These are phyloP conservation scores for Sebastes kiyomatsui DNA, from an alignment of 2,797 vertebrate genomes.

Conservation along the genomic window DNA sequence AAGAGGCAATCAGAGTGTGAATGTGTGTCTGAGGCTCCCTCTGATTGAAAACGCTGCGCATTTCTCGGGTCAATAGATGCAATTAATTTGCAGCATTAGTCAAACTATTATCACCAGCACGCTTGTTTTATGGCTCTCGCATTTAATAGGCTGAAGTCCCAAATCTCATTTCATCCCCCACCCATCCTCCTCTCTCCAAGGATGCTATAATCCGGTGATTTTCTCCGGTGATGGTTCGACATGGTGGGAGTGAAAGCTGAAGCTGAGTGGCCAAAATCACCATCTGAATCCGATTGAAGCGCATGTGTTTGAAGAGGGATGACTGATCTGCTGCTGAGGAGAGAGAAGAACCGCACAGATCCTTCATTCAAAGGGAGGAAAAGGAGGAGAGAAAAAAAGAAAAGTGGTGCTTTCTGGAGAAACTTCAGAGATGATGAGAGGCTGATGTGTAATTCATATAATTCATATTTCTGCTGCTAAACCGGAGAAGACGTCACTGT, in stretches of 20 bases:
- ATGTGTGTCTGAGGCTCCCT: slow-evolving; percentile 10
- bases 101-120: slow-evolving; percentile 11
- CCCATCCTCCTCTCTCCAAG: too few species aligned
- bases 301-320: slow-evolving; percentile 49
- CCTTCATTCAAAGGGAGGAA: slow-evolving; percentile 30
- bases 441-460: slow-evolving; percentile 55
- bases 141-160: slow-evolving; percentile 10
- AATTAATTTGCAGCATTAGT: slow-evolving; percentile 61
- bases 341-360: slow-evolving; percentile 38
- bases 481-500: slow-evolving; percentile 56
- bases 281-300: slow-evolving; percentile 59
- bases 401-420: slow-evolving; percentile 44
- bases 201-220: slow-evolving; percentile 20
- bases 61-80: slow-evolving; percentile 58
- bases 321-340: slow-evolving; percentile 54
- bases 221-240: slow-evolving; percentile 32
- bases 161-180: slow-evolving; percentile 20
- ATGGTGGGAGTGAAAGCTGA: slow-evolving; percentile 23
- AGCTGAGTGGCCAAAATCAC: slow-evolving; percentile 41
- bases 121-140: slow-evolving; percentile 16
- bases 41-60: slow-evolving; percentile 45
- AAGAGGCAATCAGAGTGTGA: slow-evolving; percentile 56
- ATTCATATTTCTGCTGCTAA: slow-evolving; percentile 49
- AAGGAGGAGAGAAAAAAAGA: not conserved
- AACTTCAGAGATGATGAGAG: slow-evolving; percentile 60